These are phyloP conservation scores for Drosophila prosaltans DNA, from an alignment of 1,140 invertebrate genomes.

Conservation along the genomic window DNA sequence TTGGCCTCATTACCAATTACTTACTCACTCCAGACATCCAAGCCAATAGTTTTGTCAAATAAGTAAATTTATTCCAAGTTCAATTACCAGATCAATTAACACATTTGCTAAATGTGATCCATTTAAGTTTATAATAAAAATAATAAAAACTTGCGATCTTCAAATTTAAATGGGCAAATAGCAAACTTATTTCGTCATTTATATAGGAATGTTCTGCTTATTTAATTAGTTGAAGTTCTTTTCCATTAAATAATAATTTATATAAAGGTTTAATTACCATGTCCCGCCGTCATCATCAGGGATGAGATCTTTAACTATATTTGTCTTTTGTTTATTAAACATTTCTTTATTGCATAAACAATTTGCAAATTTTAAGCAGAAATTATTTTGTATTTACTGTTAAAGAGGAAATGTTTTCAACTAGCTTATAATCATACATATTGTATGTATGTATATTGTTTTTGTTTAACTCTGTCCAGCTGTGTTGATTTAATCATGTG, in stretches of 20 bases:
- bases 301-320: background rate
- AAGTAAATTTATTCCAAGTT: background rate
- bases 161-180: constrained; percentile 1
- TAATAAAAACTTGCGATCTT: background rate
- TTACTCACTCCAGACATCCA: background rate
- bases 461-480: too few species aligned
- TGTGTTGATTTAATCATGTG: too few species aligned
- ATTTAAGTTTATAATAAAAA: constrained; percentile 4
- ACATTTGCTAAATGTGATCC: background rate
- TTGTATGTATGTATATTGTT: too few species aligned
- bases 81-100: constrained; percentile 14
- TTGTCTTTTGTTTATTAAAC: background rate
- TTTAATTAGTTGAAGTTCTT: constrained; percentile 2
- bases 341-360: background rate
- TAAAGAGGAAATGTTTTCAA: too few species aligned
- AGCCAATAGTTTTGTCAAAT: background rate
- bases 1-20: constrained; percentile 36
- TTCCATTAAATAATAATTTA: constrained; percentile 4
- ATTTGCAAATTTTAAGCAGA: too few species aligned
- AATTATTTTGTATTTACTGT: too few species aligned
- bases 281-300: background rate
- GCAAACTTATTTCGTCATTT: background rate
- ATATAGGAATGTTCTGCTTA: background rate
- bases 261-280: background rate
- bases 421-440: too few species aligned